A percentile compares a stretch with the other conserved stretches of the same genome.
phyloP scores from a whole-genome alignment of 2,113 vertebrate genomes.

The Nipponia nippon region DNA sequence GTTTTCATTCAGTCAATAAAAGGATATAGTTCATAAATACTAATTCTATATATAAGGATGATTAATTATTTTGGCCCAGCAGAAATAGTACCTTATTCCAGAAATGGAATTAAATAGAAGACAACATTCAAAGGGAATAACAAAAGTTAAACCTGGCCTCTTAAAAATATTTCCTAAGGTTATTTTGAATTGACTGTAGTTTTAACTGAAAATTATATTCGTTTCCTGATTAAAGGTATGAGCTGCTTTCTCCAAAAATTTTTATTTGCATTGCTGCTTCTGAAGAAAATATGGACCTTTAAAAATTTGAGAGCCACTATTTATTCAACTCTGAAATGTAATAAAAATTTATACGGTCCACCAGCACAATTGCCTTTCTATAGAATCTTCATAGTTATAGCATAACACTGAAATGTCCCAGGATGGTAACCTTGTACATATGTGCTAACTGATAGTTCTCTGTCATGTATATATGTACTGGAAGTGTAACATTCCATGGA shows the following conservation, averaged over 20 bases:
- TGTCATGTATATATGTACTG: background rate
- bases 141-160: background rate
- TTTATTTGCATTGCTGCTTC: background rate
- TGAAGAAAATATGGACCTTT: background rate
- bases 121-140: background rate
- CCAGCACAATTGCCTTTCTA: background rate
- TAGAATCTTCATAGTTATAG: background rate
- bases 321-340: background rate
- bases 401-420: background rate
- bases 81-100: background rate
- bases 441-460: background rate
- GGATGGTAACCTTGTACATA: background rate
- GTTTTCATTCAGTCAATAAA: background rate
- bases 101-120: background rate
- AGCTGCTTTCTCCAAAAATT: background rate
- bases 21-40: conserved; percentile 1
- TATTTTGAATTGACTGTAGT: background rate
- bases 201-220: background rate
- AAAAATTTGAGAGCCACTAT: background rate
- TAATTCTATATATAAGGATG: background rate
- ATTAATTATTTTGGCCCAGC: background rate
- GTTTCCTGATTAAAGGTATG: background rate
- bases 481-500: background rate
- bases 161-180: background rate
- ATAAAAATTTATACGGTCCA: background rate